Conservation (phyloP, 2,113 vertebrate genomes). For the Toxotes jaculatrix region DNA sequence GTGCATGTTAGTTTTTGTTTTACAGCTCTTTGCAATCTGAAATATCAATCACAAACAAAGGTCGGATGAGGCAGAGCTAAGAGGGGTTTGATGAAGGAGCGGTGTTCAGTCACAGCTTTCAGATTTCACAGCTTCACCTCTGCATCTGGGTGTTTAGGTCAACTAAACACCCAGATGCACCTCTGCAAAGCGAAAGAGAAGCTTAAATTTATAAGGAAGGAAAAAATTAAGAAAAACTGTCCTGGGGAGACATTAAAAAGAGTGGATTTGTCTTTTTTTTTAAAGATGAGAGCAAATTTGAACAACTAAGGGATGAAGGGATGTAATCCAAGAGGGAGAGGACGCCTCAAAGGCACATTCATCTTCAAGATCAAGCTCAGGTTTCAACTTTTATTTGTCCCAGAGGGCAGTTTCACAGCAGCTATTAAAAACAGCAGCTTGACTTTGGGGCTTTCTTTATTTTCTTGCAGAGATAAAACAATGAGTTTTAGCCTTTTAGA, state of each 20-base stretch:
- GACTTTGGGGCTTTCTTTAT: constrained; percentile 50
- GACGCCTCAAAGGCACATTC: constrained; percentile 69
- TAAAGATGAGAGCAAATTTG: constrained; percentile 30
- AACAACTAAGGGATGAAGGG: constrained; percentile 40
- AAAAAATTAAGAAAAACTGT: not conserved
- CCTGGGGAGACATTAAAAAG: not conserved
- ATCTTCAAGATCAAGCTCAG: constrained; percentile 74
- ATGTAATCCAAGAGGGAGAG: constrained; percentile 49
- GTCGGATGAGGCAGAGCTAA: not conserved
- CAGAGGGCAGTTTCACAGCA: constrained; percentile 54
- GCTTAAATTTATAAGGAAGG: not conserved
- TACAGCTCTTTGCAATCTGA: not conserved
- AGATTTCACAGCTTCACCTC: not conserved
- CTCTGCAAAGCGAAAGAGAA: not conserved
- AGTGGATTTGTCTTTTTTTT: not conserved
- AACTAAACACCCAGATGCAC: not conserved
- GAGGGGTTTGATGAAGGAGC: not conserved
- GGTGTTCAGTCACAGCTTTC: not conserved
- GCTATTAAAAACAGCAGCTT: constrained; percentile 56
- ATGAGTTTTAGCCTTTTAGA: constrained; percentile 14
- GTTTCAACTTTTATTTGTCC: constrained; percentile 73
- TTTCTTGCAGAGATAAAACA: constrained; percentile 3
- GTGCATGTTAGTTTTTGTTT: not conserved
- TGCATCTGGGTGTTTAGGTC: too few relatives aligned
- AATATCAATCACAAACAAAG: not conserved